Evolutionary conservation across 2,888 invertebrate genomes (phyloP), one percentile per base, ranked within the genome.

Genomic region (Meloe dianella): DNA sequence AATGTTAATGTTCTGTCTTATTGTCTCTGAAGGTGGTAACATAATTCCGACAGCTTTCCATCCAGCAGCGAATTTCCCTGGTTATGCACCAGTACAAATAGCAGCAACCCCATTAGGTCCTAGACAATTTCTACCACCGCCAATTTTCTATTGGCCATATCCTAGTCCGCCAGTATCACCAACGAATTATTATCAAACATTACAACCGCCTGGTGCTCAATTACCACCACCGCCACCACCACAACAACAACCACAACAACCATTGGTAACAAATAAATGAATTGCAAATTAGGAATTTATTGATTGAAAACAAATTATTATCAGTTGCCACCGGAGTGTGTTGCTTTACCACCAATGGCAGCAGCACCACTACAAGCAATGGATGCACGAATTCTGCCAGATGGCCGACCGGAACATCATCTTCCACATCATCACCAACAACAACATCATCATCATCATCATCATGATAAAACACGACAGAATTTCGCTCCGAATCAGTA

Each of bases 131-230:
- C 87, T 87, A 73, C 87, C 88, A 41, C 90, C 90, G 32, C 90
- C 90, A 63, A 88, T 92, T 69, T 91, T 96, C 76, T 96, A 96
- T 86, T 97, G 96, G 96, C 92, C 94, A 0, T 96, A 96, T 85
- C 96, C 96, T 58, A 95, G 95, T 77, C 96, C 96, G 47, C 96
- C 96, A 0, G 95, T 96, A 20, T 96, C 96, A 56, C 96, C 96
- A 0, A 95, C 95, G 47, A 93, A 91, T 77, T 94, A 94, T 83
- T 94, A 91, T 80, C 91, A 91, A 69, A 88, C 90, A 27, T 87
- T 88, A 75, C 83, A 82, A 61, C 82, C 83, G 51, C 83, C 79
- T 61, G 79, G 80, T 61, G 78, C 54, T 12, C 57, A 76, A 63
- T 79, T 78, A 38, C 80, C 77, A 10, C 79, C 77, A 63, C 82